Evolutionary conservation across 2,797 vertebrate genomes (phyloP), one percentile per base, ranked within the genome.

Genomic region (Chaetophractus vellerosus): DNA sequence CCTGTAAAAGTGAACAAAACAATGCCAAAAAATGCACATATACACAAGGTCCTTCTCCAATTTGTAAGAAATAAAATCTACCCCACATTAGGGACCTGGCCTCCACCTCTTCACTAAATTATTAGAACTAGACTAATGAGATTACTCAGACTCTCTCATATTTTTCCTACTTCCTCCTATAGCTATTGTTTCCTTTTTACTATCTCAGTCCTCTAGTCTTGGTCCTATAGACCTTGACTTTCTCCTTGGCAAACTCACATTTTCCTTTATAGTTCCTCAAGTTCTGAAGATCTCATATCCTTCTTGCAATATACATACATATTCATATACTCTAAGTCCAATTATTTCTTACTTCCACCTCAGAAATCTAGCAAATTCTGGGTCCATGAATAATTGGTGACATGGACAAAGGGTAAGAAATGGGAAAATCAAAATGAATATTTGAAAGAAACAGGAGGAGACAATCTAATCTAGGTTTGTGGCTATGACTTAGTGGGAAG

Each of bases 321-420:
- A 21, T 24, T 45, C 21, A n/a, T 11, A 9, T 15, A 16, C 1
- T n/a, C 12, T 9, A 19, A n/a, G 10, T 79, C 33, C 10, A 31
- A 15, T 84, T 52, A 74, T 52, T 94, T 87, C 61, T 81, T 38
- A n/a, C 36, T 63, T 71, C 10, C 6, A 19, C n/a, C n/a, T 57
- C 26, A 50, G 6, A 21, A 72, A n/a, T 55, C 80, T 5, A 66
- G 38, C 45, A 55, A 66, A 23, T 79, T 45, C 6, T 45, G 36
- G n/a, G 15, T 7, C 9, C 31, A 57, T 28, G 11, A 50, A 68
- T 2, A 45, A 66, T 82, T 74, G n/a, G 28, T 24, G 11, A 33
- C 45, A 45, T 57, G 1, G 45, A 79, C 5, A 76, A 80, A 59
- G 33, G 52, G 7, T 36, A 69, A 72, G 33, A 95, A 76, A 90